Percentiles rank a stretch among this genome's conserved stretches.
Evolutionary conservation across 2,113 vertebrate species (phyloP).

Genomic region (human): DNA sequence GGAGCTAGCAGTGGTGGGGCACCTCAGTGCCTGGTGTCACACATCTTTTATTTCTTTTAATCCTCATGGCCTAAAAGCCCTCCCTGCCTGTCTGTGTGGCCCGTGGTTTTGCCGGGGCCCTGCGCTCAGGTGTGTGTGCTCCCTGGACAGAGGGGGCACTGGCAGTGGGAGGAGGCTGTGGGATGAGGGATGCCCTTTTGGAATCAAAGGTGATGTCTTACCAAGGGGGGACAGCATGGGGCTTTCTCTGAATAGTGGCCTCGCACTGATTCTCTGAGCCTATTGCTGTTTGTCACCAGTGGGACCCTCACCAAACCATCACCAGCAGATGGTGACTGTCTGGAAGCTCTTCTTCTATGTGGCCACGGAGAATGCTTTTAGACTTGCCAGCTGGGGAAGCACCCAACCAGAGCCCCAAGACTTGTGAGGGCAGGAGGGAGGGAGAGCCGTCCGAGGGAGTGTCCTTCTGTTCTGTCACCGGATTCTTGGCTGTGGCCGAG

Average conservation of each 20-base stretch:
- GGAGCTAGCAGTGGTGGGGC: rapidly evolving
- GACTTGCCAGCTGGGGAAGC: rapidly evolving
- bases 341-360: neutral
- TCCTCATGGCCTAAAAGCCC: neutral
- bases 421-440: rapidly evolving
- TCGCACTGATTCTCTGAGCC: neutral
- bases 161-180: rapidly evolving
- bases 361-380: neutral
- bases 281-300: neutral
- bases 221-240: rapidly evolving
- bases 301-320: neutral
- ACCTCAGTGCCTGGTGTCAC: rapidly evolving
- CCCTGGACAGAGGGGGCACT: neutral
- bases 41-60: rapidly evolving
- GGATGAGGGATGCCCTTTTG: rapidly evolving
- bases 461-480: rapidly evolving
- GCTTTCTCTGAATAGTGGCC: neutral
- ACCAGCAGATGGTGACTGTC: neutral
- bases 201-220: neutral
- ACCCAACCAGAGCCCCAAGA: rapidly evolving
- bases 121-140: neutral
- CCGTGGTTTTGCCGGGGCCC: rapidly evolving
- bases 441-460: neutral
- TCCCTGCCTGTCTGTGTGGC: neutral
- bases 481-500: rapidly evolving